Percentiles rank a stretch among this genome's conserved stretches.
These are phyloP conservation scores for Limosa lapponica DNA, from an alignment of 2,797 vertebrate species.

Conservation along the genomic window DNA sequence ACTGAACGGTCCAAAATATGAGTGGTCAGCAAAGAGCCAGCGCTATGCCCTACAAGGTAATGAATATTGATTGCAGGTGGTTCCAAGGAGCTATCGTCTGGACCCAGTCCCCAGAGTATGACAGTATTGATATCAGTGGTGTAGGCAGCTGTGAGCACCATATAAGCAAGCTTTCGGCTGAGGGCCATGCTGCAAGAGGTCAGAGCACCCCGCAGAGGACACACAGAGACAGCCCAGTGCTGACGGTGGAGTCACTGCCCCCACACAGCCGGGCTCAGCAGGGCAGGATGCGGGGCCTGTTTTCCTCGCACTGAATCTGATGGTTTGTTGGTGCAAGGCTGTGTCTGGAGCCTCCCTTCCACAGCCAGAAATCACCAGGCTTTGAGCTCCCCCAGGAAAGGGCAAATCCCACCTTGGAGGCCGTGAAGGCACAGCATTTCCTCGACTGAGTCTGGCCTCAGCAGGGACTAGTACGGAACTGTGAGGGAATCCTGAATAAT, in stretches of 20 bases:
- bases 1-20: not conserved
- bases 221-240: not conserved
- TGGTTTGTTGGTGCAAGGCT: not conserved
- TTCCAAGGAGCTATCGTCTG: not conserved
- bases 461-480: not conserved
- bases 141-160: not conserved
- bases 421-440: not conserved
- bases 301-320: fast-evolving
- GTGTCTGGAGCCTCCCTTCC: not conserved
- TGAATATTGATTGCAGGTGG: not conserved
- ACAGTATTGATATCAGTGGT: not conserved
- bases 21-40: not conserved
- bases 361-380: not conserved
- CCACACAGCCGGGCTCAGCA: not conserved
- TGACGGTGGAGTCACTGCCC: fast-evolving
- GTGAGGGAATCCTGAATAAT: not conserved
- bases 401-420: not conserved
- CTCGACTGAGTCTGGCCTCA: not conserved
- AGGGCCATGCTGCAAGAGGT: not conserved
- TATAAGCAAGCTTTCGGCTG: not conserved
- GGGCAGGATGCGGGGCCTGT: fast-evolving
- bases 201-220: not conserved
- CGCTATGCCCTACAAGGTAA: not conserved
- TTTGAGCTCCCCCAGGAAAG: not conserved
- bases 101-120: not conserved